Evolutionary conservation across 2,113 vertebrate species (phyloP).

Genomic region (Chunga burmeisteri): DNA sequence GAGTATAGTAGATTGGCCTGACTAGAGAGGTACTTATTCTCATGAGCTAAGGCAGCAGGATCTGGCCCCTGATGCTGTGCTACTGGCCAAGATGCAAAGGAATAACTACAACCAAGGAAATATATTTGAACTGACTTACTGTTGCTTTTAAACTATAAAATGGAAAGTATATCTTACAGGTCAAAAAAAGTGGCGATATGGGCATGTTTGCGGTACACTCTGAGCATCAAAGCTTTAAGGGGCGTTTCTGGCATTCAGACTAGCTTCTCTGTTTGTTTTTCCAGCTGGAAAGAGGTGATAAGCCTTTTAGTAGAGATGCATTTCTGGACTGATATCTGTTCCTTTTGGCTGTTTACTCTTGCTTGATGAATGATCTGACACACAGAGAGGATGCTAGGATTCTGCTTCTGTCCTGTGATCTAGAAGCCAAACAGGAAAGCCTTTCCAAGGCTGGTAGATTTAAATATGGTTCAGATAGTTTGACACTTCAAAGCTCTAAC

Average conservation of each 20-base stretch:
- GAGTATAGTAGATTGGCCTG: not conserved
- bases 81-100: not conserved
- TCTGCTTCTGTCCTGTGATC: not conserved
- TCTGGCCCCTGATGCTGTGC: not conserved
- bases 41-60: not conserved
- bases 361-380: not conserved
- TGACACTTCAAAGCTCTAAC: not conserved
- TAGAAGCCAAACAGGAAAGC: not conserved
- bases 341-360: not conserved
- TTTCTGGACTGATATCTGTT: not conserved
- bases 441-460: not conserved
- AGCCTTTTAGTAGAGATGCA: not conserved
- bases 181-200: not conserved
- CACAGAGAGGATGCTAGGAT: not conserved
- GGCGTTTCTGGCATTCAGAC: not conserved
- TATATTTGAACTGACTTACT: not conserved
- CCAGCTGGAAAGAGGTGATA: slow-evolving; percentile 13
- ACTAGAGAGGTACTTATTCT: no score
- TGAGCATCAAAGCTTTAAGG: not conserved
- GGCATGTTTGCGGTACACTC: not conserved
- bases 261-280: not conserved
- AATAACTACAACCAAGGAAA: not conserved
- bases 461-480: not conserved
- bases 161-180: not conserved
- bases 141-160: not conserved